Evolutionary conservation across 2,797 vertebrate genomes (phyloP).

Genomic region (Lagodon rhomboides): DNA sequence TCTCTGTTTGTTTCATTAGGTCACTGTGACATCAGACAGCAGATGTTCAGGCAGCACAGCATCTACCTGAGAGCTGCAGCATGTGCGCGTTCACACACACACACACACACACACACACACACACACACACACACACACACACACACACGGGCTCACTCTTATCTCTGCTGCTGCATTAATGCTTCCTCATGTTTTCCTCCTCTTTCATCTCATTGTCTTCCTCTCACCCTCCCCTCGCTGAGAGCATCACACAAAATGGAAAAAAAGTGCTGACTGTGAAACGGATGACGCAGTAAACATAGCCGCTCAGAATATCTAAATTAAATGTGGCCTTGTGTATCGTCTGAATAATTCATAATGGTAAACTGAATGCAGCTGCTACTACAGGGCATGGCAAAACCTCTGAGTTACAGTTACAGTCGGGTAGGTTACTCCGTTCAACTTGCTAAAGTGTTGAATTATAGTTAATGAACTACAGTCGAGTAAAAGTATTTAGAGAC

Average conservation of each 20-base stretch:
- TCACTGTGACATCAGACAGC: conserved; percentile 43
- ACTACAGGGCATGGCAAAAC: conserved; percentile 42
- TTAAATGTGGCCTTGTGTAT: conserved; percentile 80
- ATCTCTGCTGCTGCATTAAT: conserved; percentile 62
- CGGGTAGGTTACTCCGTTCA: conserved; percentile 58
- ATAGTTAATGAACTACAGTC: conserved; percentile 54
- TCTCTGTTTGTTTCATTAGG: conserved; percentile 42
- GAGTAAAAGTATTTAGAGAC: conserved; percentile 28
- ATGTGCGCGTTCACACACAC: conserved; percentile 16
- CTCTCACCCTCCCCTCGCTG: conserved; percentile 49
- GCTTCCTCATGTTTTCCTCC: conserved; percentile 68
- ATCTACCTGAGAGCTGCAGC: conserved; percentile 58
- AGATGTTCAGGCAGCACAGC: conserved; percentile 45
- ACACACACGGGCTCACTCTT: conserved; percentile 7
- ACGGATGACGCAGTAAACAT: conserved; percentile 78
- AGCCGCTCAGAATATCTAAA: conserved; percentile 80
- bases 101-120: conserved; percentile 27
- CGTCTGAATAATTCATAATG: conserved; percentile 81
- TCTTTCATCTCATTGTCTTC: conserved; percentile 72
- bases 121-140: conserved; percentile 27
- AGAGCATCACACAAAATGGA: conserved; percentile 55
- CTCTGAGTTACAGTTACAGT: conserved; percentile 65
- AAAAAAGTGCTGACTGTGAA: conserved; percentile 80
- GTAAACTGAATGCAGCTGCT: conserved; percentile 72
- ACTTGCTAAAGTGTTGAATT: conserved; percentile 59